Evolutionary conservation across 2,113 vertebrate genomes (phyloP), one percentile per base, ranked within the genome.

Genomic region (Onychostoma macrolepis): DNA sequence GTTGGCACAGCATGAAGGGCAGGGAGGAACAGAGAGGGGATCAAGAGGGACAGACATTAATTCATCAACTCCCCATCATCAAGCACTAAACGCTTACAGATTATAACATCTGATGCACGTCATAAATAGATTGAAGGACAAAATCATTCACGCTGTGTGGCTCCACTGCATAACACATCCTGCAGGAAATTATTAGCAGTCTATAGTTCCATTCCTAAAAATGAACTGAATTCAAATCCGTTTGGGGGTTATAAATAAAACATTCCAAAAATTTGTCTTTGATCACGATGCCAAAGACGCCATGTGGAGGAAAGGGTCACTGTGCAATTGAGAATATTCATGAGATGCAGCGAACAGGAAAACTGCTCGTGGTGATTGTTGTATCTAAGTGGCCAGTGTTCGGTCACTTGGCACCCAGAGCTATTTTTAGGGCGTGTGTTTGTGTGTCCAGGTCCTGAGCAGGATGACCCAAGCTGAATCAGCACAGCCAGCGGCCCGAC

Each of bases 401-500:
- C 17, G 36, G 38, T 82, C 38, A 45, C n/a, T 65, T 80, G 76
- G 28, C 84, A 77, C 72, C 53, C 71, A 30, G 53, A 41, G 72
- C n/a, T 63, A 28, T 87, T 81, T 82, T 81, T 50, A 63, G 33
- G 65, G 45, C 30, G 65, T 63, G 38, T 77, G 75, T 72, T n/a
- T 84, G 53, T 80, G 75, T 76, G 75, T 75, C 45, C 8, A 28
- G 21, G 33, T 83, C 76, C 76, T 78, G 28, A 78, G 76, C 30
- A 79, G 77, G 77, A 79, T 79, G 77, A 48, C 36, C 69, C 30
- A 72, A 38, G n/a, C 41, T 63, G 81, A 82, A 30, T 89, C 72
- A 87, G 94, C 92, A 96, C 86, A 94, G 89, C 94, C 94, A 95
- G 1, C 92, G 91, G 45, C 93, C 93, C 0, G 93, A 91, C 21